Percentiles rank a stretch among this genome's conserved stretches.
These are phyloP conservation scores for Catharus fuscescens DNA, from an alignment of 2,113 vertebrate genomes.

Conservation along the genomic window DNA sequence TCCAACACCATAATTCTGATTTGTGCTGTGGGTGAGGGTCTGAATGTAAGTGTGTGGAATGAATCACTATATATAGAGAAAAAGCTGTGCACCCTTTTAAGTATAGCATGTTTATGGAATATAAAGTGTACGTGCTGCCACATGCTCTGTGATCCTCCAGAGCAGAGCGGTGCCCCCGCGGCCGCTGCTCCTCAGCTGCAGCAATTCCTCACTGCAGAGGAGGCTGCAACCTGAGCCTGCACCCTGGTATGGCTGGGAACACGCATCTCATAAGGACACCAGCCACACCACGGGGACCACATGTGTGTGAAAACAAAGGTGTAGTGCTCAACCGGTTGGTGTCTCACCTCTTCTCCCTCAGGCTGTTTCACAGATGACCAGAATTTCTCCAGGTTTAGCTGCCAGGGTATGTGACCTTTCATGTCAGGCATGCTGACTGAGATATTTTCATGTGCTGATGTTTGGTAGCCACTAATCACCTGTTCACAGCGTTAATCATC, in stretches of 20 bases:
- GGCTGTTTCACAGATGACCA: background rate
- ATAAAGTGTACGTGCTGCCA: accelerated
- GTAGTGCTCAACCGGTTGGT: background rate
- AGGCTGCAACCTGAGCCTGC: background rate
- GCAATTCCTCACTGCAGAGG: background rate
- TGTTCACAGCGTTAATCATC: background rate
- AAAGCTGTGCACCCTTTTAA: background rate
- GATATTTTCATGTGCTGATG: background rate
- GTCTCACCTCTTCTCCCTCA: background rate
- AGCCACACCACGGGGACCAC: accelerated
- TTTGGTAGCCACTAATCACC: background rate
- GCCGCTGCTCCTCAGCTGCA: background rate
- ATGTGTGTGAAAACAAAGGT: background rate
- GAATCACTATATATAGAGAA: background rate
- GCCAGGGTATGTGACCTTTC: background rate
- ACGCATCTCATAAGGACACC: background rate
- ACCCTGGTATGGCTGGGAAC: accelerated
- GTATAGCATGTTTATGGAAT: background rate
- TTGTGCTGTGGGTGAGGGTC: background rate
- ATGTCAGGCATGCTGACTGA: background rate
- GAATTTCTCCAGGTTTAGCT: background rate
- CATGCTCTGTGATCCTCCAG: background rate
- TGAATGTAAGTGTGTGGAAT: background rate
- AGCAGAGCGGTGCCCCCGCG: background rate
- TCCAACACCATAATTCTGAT: background rate